Evolutionary conservation across 2,113 vertebrate genomes (phyloP), one percentile per base, ranked within the genome.

Genomic region (Platichthys flesus): DNA sequence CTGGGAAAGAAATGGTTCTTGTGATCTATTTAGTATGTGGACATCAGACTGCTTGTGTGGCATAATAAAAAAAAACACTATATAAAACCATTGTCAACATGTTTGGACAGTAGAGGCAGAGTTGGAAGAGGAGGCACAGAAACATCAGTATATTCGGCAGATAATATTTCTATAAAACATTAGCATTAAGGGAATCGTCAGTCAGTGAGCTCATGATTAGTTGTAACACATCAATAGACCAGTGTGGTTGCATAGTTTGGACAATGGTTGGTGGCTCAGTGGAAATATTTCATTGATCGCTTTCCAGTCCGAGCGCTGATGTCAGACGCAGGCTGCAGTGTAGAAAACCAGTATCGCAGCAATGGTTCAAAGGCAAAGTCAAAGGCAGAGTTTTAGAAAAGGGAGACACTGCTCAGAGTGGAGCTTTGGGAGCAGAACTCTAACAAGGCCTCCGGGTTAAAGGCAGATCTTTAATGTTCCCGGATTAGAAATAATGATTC

Each of bases 71-170:
- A 16, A 52, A 16, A 58, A n/a, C 42, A 71, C 23, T 24, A 47
- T 56, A 81, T 37, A 62, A 79, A 82, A 74, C 8, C 23, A 51
- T 51, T 61, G 47, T 64, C 71, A 51, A 71, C 42, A 18, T 28
- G 68, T 67, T 20, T 47, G 31, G 57, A 65, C 42, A 76, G 45
- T 56, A 20, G 28, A 74, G 76, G 42, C 55, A 47, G 57, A 72
- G 59, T 45, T 12, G 21, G 4, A 73, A 15, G 23, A 78, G 23
- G 84, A 87, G 85, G 79, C 79, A 87, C 82, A 80, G 2, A 58
- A 64, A 65, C 67, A 60, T 76, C 59, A 18, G 59, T 8, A 52
- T 54, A 63, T 87, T 79, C 66, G 72, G 82, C 74, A 78, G 73
- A 40, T 31, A 23, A 40, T 0, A 21, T 40, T 65, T 85, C 10